Percentiles rank a stretch among this genome's conserved stretches.
These are phyloP conservation scores for Orthonevra nobilis DNA, from an alignment of 2,888 invertebrate genomes.

Conservation along the genomic window DNA sequence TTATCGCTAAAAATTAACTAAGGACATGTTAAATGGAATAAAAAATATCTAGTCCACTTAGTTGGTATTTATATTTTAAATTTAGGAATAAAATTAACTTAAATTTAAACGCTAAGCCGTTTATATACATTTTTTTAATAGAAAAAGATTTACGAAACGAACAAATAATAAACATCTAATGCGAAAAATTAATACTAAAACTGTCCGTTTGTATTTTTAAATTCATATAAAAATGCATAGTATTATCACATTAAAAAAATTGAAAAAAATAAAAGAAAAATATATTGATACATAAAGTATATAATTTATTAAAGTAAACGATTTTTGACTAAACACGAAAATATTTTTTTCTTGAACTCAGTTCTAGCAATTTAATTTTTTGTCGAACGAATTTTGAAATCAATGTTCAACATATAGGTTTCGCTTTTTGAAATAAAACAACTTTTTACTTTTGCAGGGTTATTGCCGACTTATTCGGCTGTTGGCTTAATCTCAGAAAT, in stretches of 20 bases:
- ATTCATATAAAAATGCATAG: slow-evolving; percentile 45
- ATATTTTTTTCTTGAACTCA: background rate
- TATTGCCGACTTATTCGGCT: too few relatives aligned
- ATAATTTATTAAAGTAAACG: slow-evolving; percentile 50
- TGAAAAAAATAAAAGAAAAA: slow-evolving; percentile 26
- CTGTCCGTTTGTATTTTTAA: slow-evolving; percentile 59
- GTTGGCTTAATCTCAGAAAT: too few relatives aligned
- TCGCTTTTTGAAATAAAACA: too few relatives aligned
- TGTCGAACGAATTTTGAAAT: too few relatives aligned
- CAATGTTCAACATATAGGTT: too few relatives aligned
- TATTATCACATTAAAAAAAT: slow-evolving; percentile 19
- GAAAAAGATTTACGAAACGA: too few relatives aligned
- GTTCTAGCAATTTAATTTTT: background rate
- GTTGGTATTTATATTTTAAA: too few relatives aligned
- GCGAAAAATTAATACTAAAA: slow-evolving; percentile 22
- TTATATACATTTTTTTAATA: slow-evolving; percentile 29
- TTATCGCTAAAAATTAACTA: slow-evolving; percentile 2
- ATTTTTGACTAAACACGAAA: slow-evolving; percentile 41
- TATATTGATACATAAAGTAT: slow-evolving; percentile 37
- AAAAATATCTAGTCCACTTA: too few relatives aligned
- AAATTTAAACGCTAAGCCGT: slow-evolving; percentile 26
- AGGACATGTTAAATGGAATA: too few relatives aligned
- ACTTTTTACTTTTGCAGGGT: too few relatives aligned
- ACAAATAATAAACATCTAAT: slow-evolving; percentile 27
- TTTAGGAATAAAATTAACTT: slow-evolving; percentile 33